A percentile compares a stretch with the other conserved stretches of the same genome.
phyloP scores from a whole-genome alignment of 1,140 invertebrate species.

The Oscheius sp. region DNA sequence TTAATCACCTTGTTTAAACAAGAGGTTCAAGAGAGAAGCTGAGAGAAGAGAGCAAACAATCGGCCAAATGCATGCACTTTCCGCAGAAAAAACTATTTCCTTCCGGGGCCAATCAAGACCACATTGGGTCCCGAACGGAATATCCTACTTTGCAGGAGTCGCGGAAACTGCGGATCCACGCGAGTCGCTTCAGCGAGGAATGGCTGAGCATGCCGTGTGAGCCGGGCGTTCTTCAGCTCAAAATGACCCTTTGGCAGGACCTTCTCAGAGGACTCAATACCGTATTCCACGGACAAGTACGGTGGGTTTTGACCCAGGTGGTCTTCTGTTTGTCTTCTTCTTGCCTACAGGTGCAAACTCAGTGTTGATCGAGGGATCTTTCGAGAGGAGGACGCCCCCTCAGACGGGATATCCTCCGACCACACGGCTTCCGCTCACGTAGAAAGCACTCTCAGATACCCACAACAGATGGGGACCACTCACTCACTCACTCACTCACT shows the following conservation, averaged over 20 bases:
- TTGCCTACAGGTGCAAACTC: neutral
- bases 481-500: neutral
- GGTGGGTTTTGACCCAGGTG: neutral
- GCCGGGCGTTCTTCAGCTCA: conserved; percentile 20
- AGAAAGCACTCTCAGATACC: neutral
- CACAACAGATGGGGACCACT: conserved; percentile 1
- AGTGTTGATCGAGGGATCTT: neutral
- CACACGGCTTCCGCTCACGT: too few species aligned
- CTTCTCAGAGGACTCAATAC: conserved; percentile 40
- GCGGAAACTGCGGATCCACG: conserved; percentile 16
- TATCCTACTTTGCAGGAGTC: conserved; percentile 25
- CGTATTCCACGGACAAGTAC: conserved; percentile 42
- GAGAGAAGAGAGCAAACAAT: too few species aligned
- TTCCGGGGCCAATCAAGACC: too few species aligned
- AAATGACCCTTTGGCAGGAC: conserved; percentile 41
- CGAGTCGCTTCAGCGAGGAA: conserved; percentile 17
- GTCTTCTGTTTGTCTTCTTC: conserved; percentile 11
- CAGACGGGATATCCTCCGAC: too few species aligned
- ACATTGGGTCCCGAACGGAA: too few species aligned
- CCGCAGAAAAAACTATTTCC: too few species aligned
- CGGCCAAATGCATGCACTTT: too few species aligned
- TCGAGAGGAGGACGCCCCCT: neutral
- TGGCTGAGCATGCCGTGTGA: conserved; percentile 29
- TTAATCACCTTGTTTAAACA: too few species aligned
- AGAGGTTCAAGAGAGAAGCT: too few species aligned